Evolutionary conservation across 2,797 vertebrate genomes (phyloP).

Genomic region (Clarias platycephalus): DNA sequence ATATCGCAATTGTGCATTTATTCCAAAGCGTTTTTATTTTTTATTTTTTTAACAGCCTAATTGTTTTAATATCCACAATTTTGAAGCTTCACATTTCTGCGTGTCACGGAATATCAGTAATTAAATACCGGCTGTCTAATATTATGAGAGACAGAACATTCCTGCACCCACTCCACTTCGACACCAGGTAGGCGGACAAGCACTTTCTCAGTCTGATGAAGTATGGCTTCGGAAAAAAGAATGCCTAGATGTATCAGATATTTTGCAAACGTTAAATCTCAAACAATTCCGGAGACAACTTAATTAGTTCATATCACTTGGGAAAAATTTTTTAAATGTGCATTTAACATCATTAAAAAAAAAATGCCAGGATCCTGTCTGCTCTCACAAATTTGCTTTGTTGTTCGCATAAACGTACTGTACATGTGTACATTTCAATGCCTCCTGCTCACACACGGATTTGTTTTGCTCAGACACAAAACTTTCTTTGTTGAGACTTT

Average conservation of each 20-base stretch:
- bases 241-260: conserved; percentile 8
- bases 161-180: conserved; percentile 30
- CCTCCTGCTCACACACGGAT: neutral
- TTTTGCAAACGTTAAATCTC: conserved; percentile 21
- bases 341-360: neutral
- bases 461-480: neutral
- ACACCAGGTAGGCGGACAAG: conserved; percentile 31
- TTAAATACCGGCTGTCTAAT: conserved; percentile 30
- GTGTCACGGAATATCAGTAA: conserved; percentile 39
- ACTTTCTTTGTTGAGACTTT: neutral
- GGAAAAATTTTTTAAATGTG: conserved; percentile 11
- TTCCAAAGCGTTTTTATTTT: neutral
- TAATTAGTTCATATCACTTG: conserved; percentile 21
- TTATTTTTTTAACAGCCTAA: neutral
- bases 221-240: conserved; percentile 5
- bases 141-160: conserved; percentile 36
- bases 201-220: conserved; percentile 32
- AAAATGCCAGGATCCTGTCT: conserved; percentile 1
- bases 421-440: neutral
- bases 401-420: neutral
- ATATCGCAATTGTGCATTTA: conserved; percentile 1
- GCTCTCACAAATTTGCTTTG: neutral
- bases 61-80: conserved; percentile 22
- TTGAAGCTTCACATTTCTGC: conserved; percentile 27
- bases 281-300: conserved; percentile 8